Evolutionary conservation across 2,888 invertebrate genomes (phyloP), one percentile per base, ranked within the genome.

Genomic region (Pimpla rufipes): DNA sequence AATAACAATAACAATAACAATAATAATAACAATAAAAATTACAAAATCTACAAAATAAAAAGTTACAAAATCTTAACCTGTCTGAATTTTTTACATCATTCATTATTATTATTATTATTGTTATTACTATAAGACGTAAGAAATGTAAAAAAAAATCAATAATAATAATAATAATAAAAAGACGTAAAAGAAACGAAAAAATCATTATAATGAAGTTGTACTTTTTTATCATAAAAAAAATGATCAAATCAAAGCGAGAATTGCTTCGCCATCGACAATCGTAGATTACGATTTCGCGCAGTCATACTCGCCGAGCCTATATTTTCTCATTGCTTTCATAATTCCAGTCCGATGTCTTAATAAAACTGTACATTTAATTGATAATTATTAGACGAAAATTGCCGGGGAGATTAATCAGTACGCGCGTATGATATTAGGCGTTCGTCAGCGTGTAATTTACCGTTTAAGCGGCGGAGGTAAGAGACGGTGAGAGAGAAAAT

Each of bases 381-480:
- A 55, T 55, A 55, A 23, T 23, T 23, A 13, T 55, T 55, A 13
- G 13, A 23, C 21, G 29, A 13, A 21, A 55, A 55, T 23, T 23
- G 11, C 10, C 7, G 18, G 52, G 10, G 18, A 21, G 21, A n/a
- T n/a, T 21, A 52, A 55, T 13, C 21, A 21, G 23, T 21, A 55
- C 23, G 21, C 16, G 13, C 18, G 62, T 8, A 40, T 5, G 29
- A 47, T 40, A 52, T 62, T 37, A 21, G 67, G 47, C 57, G 71
- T 37, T 47, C 52, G 35, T 50, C 21, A 35, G 57, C 8, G 29
- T 37, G 0, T 23, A 55, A 85, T 84, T 71, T 86, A 86, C 85
- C 85, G 86, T 85, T 86, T 23, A 59, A 50, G 64, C 18, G 35
- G 64, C n/a, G 37, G 59, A 29, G 23, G 57, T 45, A 29, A 29